Conservation (phyloP, 2,797 vertebrate genomes). For the Oreortyx pictus region DNA sequence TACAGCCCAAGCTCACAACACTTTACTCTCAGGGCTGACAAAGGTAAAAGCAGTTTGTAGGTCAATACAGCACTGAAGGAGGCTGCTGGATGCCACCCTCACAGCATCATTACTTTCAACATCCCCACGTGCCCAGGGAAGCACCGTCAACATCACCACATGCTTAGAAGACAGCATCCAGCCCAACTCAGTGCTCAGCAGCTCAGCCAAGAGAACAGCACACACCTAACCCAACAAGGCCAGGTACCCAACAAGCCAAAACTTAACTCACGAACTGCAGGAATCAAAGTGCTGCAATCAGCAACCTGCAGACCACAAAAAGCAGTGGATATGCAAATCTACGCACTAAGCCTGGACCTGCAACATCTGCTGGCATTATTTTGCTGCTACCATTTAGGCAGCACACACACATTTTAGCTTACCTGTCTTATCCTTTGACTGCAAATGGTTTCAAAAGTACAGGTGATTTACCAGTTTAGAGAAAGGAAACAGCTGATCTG, state of each 20-base stretch:
- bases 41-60: not conserved
- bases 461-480: not conserved
- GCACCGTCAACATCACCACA: accelerated
- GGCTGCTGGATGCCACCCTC: not conserved
- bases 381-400: not conserved
- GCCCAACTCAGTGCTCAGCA: not conserved
- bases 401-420: not conserved
- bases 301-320: not conserved
- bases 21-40: not conserved
- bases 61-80: accelerated
- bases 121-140: not conserved
- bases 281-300: not conserved
- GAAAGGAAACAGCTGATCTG: not conserved
- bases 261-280: not conserved
- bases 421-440: not conserved
- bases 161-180: accelerated
- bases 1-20: not conserved
- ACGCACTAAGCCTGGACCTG: not conserved
- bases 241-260: accelerated
- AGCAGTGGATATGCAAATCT: not conserved
- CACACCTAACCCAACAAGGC: not conserved
- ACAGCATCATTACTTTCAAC: not conserved
- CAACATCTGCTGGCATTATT: not conserved
- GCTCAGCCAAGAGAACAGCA: not conserved
- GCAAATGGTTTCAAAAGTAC: not conserved